Conservation (phyloP, 1,140 invertebrate species). For the Bombus confusus region DNA sequence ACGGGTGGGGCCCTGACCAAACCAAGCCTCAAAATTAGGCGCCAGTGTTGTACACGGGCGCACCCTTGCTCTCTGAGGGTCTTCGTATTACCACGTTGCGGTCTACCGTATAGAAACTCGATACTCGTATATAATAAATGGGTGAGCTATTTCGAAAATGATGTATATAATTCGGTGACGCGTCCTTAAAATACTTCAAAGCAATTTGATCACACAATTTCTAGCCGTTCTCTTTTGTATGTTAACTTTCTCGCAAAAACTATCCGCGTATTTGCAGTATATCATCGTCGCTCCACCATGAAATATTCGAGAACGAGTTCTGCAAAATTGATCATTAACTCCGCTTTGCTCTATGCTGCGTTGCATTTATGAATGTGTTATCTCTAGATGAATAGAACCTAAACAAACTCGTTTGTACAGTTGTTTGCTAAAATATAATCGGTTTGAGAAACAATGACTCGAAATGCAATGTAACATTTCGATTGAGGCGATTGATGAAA, state of each 20-base stretch:
- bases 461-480: neutral
- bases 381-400: neutral
- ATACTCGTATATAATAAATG: slow-evolving; percentile 52
- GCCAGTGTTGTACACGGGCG: slow-evolving; percentile 47
- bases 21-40: slow-evolving; percentile 63
- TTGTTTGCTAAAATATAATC: neutral
- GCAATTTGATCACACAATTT: neutral
- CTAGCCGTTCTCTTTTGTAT: neutral
- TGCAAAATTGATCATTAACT: too few relatives aligned
- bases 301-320: neutral
- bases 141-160: slow-evolving; percentile 30
- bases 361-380: neutral
- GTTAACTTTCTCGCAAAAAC: neutral
- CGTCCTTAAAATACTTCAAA: slow-evolving; percentile 10
- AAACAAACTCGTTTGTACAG: neutral
- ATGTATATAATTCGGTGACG: slow-evolving; percentile 34
- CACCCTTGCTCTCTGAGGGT: slow-evolving; percentile 20
- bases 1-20: slow-evolving; percentile 48
- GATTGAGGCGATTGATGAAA: neutral
- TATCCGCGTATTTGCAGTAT: neutral
- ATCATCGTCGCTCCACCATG: neutral
- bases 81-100: slow-evolving; percentile 40
- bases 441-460: neutral
- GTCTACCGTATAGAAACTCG: slow-evolving; percentile 46
- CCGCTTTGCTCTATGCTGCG: neutral